Conservation (phyloP, 2,113 vertebrate species). For the Lucifuga dentata region DNA sequence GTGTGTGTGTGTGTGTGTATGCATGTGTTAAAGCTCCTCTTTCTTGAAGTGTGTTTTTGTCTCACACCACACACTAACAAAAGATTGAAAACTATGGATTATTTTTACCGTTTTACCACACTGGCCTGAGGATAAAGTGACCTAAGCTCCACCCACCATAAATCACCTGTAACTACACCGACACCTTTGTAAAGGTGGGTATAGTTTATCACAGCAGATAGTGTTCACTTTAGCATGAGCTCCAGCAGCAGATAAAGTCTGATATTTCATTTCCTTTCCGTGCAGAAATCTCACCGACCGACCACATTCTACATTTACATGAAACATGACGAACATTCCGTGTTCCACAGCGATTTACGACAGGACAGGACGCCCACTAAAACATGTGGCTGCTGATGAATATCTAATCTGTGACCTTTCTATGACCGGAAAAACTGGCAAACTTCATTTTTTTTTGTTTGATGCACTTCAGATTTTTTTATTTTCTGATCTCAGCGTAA, state of each 20-base stretch:
- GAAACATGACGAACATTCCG: neutral
- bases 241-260: constrained; percentile 2
- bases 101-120: constrained; percentile 6
- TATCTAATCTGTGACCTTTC: neutral
- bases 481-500: neutral
- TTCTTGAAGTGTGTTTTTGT: neutral
- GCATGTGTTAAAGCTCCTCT: neutral
- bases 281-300: constrained; percentile 10
- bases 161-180: constrained; percentile 9
- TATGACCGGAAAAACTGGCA: no score
- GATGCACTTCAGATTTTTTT: no score
- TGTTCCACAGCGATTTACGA: neutral
- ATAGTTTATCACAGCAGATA: constrained; percentile 9
- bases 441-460: no score
- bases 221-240: constrained; percentile 16
- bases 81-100: constrained; percentile 11
- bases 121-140: constrained; percentile 8
- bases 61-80: neutral
- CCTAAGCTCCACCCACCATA: constrained; percentile 7
- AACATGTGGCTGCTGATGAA: no score
- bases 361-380: no score
- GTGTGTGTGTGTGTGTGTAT: no score
- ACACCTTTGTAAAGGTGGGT: constrained; percentile 36
- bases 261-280: neutral
- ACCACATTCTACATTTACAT: constrained; percentile 23